These are phyloP conservation scores for Anguilla anguilla DNA, from an alignment of 2,797 vertebrate genomes.

Conservation along the genomic window DNA sequence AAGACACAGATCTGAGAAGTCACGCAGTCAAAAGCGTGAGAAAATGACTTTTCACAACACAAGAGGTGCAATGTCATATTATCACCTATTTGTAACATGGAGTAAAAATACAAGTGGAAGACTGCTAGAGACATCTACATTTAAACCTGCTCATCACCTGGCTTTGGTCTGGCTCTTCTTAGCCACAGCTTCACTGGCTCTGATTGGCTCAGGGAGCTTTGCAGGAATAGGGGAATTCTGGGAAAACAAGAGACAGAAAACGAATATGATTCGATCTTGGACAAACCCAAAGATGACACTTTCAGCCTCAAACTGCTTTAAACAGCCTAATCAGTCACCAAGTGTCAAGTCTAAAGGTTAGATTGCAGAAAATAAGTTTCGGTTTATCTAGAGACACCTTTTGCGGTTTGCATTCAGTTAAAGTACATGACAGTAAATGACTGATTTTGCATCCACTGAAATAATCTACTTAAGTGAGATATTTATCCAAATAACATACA, in stretches of 20 bases:
- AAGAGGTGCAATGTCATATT: background rate
- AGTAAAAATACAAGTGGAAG: background rate
- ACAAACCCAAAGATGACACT: background rate
- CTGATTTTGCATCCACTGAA: background rate
- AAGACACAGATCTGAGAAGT: background rate
- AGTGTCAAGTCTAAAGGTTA: background rate
- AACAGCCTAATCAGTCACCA: background rate
- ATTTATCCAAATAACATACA: background rate
- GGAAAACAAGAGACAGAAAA: slow-evolving; percentile 36
- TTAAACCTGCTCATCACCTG: slow-evolving; percentile 71
- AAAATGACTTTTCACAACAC: background rate
- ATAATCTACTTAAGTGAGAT: background rate
- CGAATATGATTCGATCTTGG: background rate
- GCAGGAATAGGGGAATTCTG: slow-evolving; percentile 88
- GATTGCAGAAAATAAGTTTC: background rate
- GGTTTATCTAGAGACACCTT: background rate
- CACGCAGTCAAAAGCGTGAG: background rate
- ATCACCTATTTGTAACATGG: background rate
- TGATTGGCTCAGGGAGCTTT: slow-evolving; percentile 94
- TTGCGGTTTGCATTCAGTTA: background rate
- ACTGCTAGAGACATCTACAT: background rate
- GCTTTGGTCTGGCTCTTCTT: slow-evolving; percentile 97
- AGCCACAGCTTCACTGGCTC: slow-evolving; percentile 93
- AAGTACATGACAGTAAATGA: background rate
- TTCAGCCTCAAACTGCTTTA: background rate